These are phyloP conservation scores for Aphaenogaster floridana DNA, from an alignment of 1,140 invertebrate species.

Conservation along the genomic window DNA sequence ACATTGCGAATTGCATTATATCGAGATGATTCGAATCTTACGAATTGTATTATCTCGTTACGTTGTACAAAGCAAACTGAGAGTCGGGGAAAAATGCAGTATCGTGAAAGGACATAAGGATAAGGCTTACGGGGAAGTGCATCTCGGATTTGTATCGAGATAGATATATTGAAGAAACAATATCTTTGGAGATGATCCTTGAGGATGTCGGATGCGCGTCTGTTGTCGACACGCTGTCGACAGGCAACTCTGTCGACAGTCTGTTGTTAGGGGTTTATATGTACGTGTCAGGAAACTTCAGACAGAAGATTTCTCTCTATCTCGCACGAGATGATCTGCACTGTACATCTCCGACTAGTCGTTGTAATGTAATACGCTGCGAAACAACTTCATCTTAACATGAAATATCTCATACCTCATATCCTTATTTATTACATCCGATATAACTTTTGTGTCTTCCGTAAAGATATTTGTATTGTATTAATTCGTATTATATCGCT, in stretches of 20 bases:
- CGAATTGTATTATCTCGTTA: constrained; percentile 32
- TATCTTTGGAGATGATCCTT: constrained; percentile 59
- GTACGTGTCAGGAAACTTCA: constrained; percentile 43
- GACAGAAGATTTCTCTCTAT: constrained; percentile 38
- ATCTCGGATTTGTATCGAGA: constrained; percentile 15
- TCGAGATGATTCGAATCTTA: neutral
- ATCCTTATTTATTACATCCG: constrained; percentile 35
- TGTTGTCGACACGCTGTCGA: constrained; percentile 45
- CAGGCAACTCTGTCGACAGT: constrained; percentile 41
- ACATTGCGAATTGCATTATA: neutral
- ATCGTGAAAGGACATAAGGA: neutral
- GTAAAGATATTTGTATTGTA: neutral
- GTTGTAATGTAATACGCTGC: neutral
- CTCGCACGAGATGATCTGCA: constrained; percentile 1
- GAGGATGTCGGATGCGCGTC: constrained; percentile 60
- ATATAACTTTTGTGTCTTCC: neutral
- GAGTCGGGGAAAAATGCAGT: neutral
- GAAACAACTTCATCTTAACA: neutral
- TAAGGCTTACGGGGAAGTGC: neutral
- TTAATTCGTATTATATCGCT: neutral
- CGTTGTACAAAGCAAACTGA: neutral
- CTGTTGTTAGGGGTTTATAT: constrained; percentile 65
- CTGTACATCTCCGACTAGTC: constrained; percentile 18
- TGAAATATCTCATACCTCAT: neutral
- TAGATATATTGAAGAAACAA: constrained; percentile 49